phyloP scores from a whole-genome alignment of 2,797 vertebrate species.

The Falco peregrinus region DNA sequence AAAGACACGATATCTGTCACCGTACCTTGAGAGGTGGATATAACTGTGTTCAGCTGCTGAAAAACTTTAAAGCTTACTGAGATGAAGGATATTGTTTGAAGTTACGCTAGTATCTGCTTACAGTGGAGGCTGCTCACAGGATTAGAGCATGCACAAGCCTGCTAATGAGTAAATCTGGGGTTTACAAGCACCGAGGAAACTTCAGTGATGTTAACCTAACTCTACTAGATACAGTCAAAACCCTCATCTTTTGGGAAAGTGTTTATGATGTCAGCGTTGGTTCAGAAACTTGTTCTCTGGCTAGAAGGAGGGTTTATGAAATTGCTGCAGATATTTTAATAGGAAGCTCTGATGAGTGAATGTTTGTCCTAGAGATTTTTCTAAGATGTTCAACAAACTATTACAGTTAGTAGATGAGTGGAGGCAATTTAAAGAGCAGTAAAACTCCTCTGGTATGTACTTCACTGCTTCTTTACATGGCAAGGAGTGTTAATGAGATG shows the following conservation, averaged over 20 bases:
- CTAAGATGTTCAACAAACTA: not conserved
- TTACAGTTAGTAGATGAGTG: not conserved
- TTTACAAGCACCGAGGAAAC: not conserved
- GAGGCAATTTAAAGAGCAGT: not conserved
- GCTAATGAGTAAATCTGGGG: not conserved
- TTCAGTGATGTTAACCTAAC: not conserved
- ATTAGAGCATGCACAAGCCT: fast-evolving
- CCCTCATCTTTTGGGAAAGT: not conserved
- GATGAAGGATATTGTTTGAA: not conserved
- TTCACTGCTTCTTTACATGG: not conserved
- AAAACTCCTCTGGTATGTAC: not conserved
- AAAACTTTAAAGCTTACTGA: not conserved
- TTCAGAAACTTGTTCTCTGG: not conserved
- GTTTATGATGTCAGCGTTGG: not conserved
- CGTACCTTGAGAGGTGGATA: not conserved
- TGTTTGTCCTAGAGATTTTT: not conserved
- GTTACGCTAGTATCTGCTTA: not conserved
- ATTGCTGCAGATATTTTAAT: not conserved
- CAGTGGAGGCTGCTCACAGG: not conserved
- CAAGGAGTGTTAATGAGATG: not conserved
- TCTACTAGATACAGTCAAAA: not conserved
- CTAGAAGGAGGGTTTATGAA: not conserved
- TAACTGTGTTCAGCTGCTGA: not conserved
- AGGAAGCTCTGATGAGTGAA: not conserved
- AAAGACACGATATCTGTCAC: not conserved